Percentiles rank a stretch among this genome's conserved stretches.
Evolutionary conservation across 2,113 vertebrate species (phyloP).

Genomic region (Oxygymnocypris stewartii): DNA sequence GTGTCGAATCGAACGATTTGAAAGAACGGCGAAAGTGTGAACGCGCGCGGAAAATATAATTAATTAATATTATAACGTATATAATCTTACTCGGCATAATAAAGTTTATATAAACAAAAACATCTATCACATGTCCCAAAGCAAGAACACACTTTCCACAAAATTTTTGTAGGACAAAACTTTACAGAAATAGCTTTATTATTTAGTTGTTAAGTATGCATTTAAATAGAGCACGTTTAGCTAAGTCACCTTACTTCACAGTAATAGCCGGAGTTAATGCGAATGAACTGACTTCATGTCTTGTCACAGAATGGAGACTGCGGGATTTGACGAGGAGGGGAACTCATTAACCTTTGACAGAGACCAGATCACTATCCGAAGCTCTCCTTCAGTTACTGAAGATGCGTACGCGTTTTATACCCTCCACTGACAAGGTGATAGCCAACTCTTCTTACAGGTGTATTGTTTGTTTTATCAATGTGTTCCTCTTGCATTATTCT

Average conservation of each 20-base stretch:
- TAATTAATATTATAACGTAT: background rate
- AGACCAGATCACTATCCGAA: slow-evolving; percentile 79
- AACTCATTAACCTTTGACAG: slow-evolving; percentile 83
- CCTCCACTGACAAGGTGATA: slow-evolving; percentile 83
- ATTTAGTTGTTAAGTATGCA: background rate
- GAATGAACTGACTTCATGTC: background rate
- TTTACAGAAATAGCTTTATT: no score
- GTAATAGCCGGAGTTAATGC: no score
- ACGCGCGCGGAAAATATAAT: background rate
- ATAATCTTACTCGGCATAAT: background rate
- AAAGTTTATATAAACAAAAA: no score
- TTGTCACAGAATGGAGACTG: slow-evolving; percentile 83
- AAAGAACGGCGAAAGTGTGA: background rate
- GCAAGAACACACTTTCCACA: no score
- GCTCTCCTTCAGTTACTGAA: slow-evolving; percentile 78
- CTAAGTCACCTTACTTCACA: background rate
- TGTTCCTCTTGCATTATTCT: background rate
- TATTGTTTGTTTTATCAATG: background rate
- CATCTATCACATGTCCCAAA: no score
- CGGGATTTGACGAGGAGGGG: slow-evolving; percentile 86
- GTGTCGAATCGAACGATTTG: background rate
- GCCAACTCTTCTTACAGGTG: no score
- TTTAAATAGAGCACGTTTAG: background rate
- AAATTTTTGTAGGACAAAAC: no score
- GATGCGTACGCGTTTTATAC: slow-evolving; percentile 83